Evolutionary conservation across 2,113 vertebrate genomes (phyloP).

Genomic region (Lagopus leucura): DNA sequence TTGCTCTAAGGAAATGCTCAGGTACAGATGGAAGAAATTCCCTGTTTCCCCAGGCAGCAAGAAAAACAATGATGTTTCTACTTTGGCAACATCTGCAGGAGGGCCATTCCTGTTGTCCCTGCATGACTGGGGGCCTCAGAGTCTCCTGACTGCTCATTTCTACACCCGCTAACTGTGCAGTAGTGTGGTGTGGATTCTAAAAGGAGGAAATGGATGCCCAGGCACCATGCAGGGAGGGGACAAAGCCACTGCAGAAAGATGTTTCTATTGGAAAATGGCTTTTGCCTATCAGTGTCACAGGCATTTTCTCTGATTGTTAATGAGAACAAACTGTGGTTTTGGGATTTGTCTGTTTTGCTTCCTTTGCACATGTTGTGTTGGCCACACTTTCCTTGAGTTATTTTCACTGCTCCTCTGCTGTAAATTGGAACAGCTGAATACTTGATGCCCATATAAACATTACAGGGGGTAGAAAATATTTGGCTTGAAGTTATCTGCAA

Average conservation of each 20-base stretch:
- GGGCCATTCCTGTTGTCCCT: background rate
- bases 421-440: background rate
- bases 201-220: conserved; percentile 28
- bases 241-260: conserved; percentile 20
- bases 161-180: background rate
- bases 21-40: background rate
- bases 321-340: background rate
- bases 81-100: background rate
- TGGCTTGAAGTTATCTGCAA: background rate
- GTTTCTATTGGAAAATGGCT: conserved; percentile 20
- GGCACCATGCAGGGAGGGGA: conserved; percentile 16
- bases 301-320: background rate
- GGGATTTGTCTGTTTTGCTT: conserved; percentile 3
- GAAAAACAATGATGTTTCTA: background rate
- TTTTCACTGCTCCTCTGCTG: conserved; percentile 11
- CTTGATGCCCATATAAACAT: background rate
- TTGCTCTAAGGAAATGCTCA: background rate
- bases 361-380: background rate
- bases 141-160: background rate
- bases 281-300: background rate
- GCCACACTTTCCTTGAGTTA: background rate
- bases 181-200: background rate
- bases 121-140: background rate
- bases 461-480: background rate
- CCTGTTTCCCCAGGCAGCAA: background rate